Percentiles rank a stretch among this genome's conserved stretches.
Conservation (phyloP, 2,113 vertebrate genomes). For the Dipodomys spectabilis region DNA sequence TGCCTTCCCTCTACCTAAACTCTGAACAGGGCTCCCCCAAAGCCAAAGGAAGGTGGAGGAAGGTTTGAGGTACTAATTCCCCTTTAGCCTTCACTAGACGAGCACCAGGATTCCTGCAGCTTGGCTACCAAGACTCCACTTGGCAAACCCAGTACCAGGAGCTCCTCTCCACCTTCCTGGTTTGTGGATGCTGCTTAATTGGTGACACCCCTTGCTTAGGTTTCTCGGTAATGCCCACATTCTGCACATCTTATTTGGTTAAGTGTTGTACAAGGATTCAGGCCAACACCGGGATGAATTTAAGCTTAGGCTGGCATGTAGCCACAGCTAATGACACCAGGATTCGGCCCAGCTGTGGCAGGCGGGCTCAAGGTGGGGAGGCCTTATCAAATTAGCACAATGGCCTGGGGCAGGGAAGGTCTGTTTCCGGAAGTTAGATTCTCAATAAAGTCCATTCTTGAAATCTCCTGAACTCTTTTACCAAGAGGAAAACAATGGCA, state of each 20-base stretch:
- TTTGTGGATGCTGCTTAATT: no score
- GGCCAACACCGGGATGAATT: no score
- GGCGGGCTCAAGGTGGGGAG: no score
- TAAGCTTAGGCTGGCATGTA: no score
- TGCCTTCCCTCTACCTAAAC: fast-evolving
- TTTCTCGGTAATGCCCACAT: no score
- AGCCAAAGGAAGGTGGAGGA: no score
- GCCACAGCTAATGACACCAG: no score
- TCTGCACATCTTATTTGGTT: not conserved
- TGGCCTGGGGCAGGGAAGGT: not conserved
- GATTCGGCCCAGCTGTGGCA: no score
- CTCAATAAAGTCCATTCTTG: not conserved
- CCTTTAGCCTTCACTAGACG: not conserved
- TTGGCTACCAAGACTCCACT: not conserved
- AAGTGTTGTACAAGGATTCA: not conserved
- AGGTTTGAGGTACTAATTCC: no score
- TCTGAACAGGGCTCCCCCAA: not conserved
- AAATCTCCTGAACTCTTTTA: not conserved
- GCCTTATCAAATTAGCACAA: no score
- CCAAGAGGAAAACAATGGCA: no score
- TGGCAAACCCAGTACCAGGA: not conserved
- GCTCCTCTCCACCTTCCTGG: not conserved
- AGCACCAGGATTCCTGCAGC: not conserved
- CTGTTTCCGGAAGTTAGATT: not conserved
- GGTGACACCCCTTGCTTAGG: no score